Conservation (phyloP, 2,888 invertebrate genomes). For the Corbicula japonica region DNA sequence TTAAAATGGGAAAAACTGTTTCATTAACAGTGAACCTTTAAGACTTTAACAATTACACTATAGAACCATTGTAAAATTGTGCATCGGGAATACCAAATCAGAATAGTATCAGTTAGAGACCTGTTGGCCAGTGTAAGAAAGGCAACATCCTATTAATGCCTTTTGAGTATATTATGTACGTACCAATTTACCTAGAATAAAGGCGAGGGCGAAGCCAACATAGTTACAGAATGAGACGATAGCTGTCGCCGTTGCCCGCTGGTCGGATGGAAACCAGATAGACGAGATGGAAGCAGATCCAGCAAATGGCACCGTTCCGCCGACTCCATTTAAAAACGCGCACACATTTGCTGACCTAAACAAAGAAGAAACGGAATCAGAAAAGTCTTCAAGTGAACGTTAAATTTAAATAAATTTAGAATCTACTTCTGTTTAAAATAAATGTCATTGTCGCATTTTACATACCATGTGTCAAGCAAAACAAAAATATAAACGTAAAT, state of each 20-base stretch:
- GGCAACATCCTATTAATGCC: background rate
- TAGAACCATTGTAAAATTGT: no score
- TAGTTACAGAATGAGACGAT: conserved; percentile 67
- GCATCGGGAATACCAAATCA: no score
- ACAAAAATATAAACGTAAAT: background rate
- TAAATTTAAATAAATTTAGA: background rate
- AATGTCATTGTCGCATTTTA: background rate
- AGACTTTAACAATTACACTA: no score
- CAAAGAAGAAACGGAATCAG: background rate
- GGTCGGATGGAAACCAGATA: conserved; percentile 87
- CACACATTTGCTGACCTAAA: conserved; percentile 82
- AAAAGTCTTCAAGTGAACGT: background rate
- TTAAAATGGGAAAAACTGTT: no score
- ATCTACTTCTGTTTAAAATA: background rate
- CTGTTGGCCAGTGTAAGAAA: background rate
- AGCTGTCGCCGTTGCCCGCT: conserved; percentile 86
- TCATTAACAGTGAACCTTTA: no score
- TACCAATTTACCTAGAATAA: conserved; percentile 74
- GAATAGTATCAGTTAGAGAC: no score
- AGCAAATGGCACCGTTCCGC: conserved; percentile 86
- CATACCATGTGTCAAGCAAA: background rate
- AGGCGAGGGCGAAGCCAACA: conserved; percentile 78
- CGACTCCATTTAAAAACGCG: conserved; percentile 86
- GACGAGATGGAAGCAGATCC: conserved; percentile 86
- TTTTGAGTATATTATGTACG: background rate